Evolutionary conservation across 2,797 vertebrate species (phyloP), one percentile per base, ranked within the genome.

Genomic region (Pseudomugil gertrudae): DNA sequence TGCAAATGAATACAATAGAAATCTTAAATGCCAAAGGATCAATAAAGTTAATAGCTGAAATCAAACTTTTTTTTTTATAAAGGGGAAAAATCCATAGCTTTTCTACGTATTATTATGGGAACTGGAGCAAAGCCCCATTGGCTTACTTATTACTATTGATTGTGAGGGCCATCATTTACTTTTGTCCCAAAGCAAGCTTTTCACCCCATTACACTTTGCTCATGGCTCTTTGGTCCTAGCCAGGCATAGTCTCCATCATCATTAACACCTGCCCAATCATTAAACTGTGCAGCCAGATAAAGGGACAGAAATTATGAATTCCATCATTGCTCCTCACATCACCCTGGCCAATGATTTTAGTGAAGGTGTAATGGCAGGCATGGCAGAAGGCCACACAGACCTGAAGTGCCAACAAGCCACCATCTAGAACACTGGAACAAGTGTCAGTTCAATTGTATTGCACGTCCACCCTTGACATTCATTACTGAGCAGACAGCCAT

Each of bases 141-240:
- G 81, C 78, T 89, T 90, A 85, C 83, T 86, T 81, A 88, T 83
- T 74, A 59, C 78, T 87, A 92, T 94, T 85, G 90, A 94, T 92
- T 74, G 73, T 57, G 57, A 58, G 69, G 75, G 64, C 83, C 64
- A 84, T 92, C 79, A 92, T 90, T 92, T 89, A 89, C 90, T 86
- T 89, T 88, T 86, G 83, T 92, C 83, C 91, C 79, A 89, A 87
- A 91, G 90, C 81, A 86, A 87, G 87, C 86, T 91, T 87, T 86
- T 90, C 90, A 90, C 78, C 84, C 86, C 91, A 93, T 93, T 93
- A 92, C 76, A 51, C 83, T 66, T 62, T 30, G 74, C 58, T 79
- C 78, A 73, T 74, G 74, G 81, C 75, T 78, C 70, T 83, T 79
- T 83, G 84, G 84, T 81, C 82, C 76, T 69, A 79, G 58, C 60